These are phyloP conservation scores for Chaenodraco wilsoni DNA, from an alignment of 2,797 vertebrate genomes.

Conservation along the genomic window DNA sequence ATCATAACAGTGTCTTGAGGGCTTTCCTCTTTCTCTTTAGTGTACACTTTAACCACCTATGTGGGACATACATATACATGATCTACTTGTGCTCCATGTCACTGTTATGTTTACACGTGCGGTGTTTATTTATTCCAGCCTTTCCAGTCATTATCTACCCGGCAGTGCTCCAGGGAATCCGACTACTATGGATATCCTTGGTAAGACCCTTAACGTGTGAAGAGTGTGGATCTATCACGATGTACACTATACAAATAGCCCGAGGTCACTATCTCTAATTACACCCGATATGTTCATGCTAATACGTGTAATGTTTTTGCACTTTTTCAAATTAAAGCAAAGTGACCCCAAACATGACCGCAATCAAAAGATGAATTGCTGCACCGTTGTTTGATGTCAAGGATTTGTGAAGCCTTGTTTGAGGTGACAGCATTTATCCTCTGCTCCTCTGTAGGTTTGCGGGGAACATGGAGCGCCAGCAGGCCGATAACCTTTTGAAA, in stretches of 20 bases:
- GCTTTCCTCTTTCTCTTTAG: neutral
- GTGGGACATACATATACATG: neutral
- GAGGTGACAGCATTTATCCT: slow-evolving; percentile 23
- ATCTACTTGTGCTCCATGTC: neutral
- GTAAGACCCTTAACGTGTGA: slow-evolving; percentile 77
- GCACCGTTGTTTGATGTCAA: slow-evolving; percentile 28
- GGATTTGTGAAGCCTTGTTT: slow-evolving; percentile 16
- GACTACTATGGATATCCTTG: slow-evolving; percentile 94
- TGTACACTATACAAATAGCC: slow-evolving; percentile 15
- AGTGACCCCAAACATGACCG: slow-evolving; percentile 9
- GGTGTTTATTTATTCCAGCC: slow-evolving; percentile 66
- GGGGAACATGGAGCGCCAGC: slow-evolving; percentile 96
- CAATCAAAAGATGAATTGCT: slow-evolving; percentile 40
- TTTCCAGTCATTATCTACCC: slow-evolving; percentile 86
- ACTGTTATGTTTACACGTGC: neutral
- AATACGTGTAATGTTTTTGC: neutral
- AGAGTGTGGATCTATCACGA: slow-evolving; percentile 7
- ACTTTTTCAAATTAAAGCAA: slow-evolving; percentile 25
- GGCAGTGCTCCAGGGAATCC: slow-evolving; percentile 89
- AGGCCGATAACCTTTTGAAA: slow-evolving; percentile 96
- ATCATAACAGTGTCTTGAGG: neutral
- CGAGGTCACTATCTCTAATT: slow-evolving; percentile 36
- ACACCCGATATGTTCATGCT: slow-evolving; percentile 22
- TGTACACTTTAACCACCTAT: slow-evolving; percentile 18
- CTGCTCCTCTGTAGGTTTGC: slow-evolving; percentile 88